Conservation (phyloP, 1,140 invertebrate genomes). For the Portunus trituberculatus region DNA sequence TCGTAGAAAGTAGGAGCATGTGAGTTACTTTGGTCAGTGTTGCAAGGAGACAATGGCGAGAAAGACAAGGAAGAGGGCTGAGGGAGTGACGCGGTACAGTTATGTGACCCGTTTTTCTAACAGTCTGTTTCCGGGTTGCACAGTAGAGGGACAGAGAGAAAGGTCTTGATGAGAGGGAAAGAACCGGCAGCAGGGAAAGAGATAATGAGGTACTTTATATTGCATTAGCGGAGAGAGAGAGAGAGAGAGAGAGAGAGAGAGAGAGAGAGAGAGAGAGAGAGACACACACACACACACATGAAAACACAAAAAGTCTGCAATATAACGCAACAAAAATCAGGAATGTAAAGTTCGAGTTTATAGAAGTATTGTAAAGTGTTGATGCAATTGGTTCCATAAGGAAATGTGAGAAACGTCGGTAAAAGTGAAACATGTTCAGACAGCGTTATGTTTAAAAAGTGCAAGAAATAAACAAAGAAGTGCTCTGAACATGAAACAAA, state of each 20-base stretch:
- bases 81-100: no score
- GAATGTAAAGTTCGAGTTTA: no score
- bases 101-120: background rate
- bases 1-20: no score
- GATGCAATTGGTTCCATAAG: no score
- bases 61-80: no score
- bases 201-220: slow-evolving; percentile 2
- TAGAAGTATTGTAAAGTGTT: no score
- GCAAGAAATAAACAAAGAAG: background rate
- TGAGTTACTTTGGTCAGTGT: background rate
- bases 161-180: background rate
- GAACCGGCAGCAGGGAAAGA: background rate
- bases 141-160: background rate
- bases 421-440: background rate
- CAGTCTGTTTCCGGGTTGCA: background rate
- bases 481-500: background rate
- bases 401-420: no score
- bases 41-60: background rate
- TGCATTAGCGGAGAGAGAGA: slow-evolving; percentile 26
- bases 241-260: slow-evolving; percentile 27
- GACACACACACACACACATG: background rate
- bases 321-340: no score
- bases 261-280: background rate
- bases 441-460: background rate
- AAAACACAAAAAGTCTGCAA: background rate